phyloP scores from a whole-genome alignment of 2,113 vertebrate genomes.

The Phodopus roborovskii region DNA sequence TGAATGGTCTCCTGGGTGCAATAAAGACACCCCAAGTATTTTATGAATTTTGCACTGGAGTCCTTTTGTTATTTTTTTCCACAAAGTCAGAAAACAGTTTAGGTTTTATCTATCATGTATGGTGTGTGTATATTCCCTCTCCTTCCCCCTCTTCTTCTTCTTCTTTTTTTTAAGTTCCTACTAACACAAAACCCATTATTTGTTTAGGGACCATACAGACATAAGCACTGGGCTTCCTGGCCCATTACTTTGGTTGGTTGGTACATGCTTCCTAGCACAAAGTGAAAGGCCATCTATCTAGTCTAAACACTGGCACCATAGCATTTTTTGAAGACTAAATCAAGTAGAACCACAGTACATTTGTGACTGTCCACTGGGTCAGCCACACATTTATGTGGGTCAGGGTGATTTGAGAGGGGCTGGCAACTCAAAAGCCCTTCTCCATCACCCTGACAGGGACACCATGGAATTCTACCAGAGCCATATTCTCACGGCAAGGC shows the following conservation, averaged over 20 bases:
- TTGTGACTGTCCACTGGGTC: not conserved
- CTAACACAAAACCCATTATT: not conserved
- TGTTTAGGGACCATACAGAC: not conserved
- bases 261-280: not conserved
- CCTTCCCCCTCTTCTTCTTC: no score
- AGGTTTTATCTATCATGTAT: not conserved
- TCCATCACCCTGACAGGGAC: not conserved
- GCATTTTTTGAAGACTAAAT: not conserved
- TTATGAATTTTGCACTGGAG: not conserved
- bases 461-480: not conserved
- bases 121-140: not conserved
- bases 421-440: slow-evolving; percentile 1
- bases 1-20: not conserved
- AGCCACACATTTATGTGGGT: not conserved
- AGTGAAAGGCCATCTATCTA: not conserved
- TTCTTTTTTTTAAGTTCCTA: not conserved
- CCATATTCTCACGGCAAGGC: not conserved
- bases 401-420: not conserved
- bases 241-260: not conserved
- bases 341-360: not conserved
- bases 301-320: not conserved
- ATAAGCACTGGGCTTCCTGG: not conserved
- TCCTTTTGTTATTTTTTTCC: not conserved
- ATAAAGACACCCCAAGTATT: not conserved
- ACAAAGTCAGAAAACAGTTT: slow-evolving; percentile 1